Conservation (phyloP, 2,797 vertebrate species). For the Pseudochromis fuscus region DNA sequence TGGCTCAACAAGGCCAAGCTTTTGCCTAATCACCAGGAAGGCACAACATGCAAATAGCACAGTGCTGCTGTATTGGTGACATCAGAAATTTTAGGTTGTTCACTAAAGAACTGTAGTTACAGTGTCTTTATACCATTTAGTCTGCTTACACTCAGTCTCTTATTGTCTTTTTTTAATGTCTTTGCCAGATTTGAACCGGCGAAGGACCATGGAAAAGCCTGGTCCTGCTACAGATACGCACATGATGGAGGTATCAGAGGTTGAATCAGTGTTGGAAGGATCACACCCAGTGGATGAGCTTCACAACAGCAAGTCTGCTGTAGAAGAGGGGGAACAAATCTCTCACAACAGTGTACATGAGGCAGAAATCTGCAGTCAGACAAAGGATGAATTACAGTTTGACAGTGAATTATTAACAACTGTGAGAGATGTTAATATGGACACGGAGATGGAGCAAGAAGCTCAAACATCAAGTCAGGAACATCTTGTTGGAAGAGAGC, state of each 20-base stretch:
- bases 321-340: slow-evolving; percentile 53
- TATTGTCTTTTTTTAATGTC: slow-evolving; percentile 12
- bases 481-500: slow-evolving; percentile 32
- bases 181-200: slow-evolving; percentile 66
- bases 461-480: slow-evolving; percentile 37
- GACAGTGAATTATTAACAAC: slow-evolving; percentile 45
- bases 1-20: not conserved
- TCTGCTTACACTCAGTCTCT: slow-evolving; percentile 1
- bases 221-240: slow-evolving; percentile 55
- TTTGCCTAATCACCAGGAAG: slow-evolving; percentile 7
- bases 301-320: slow-evolving; percentile 26
- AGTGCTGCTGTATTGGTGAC: not conserved
- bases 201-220: slow-evolving; percentile 71
- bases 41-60: not conserved
- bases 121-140: too few species aligned
- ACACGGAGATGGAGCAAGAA: slow-evolving; percentile 27
- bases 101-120: not conserved
- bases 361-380: slow-evolving; percentile 50
- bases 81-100: slow-evolving; percentile 9
- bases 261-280: slow-evolving; percentile 29
- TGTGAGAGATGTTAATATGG: slow-evolving; percentile 28
- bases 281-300: slow-evolving; percentile 31
- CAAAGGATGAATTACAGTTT: slow-evolving; percentile 51
- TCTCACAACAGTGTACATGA: slow-evolving; percentile 37
- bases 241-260: slow-evolving; percentile 68